Base-by-base conservation (phyloP, 2,797 vertebrate genomes). In the Hydrocynus forskahlii region DNA sequence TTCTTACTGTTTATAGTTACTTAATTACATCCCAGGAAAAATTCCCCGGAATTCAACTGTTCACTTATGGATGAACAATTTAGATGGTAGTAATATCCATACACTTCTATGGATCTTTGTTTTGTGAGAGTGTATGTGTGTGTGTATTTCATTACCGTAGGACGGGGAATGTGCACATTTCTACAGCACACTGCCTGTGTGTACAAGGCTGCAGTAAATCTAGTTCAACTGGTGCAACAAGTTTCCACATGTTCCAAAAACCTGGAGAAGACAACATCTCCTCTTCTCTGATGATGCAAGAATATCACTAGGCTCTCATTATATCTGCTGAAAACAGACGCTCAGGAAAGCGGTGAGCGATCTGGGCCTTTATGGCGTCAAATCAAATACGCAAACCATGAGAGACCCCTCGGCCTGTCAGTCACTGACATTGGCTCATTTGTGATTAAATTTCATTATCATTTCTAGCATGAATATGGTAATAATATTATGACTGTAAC, bases 171-270 rank as follows among this genome's bases (percentile, higher is more conserved):
- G 17, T 21, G 21, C 9, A 23, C 48, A 55, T 57, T 55, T 38
- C 40, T 35, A 10, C 17, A 2, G 70, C 59, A 68, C 63, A 67
- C 23, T 78, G 57, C 75, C 13, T 81, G 80, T 75, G 78, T 75
- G 25, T 25, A 64, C 72, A 81, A 54, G 64, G 85, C 78, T 84
- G 78, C 79, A 55, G 81, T 57, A 45, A 59, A 81, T 63, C 87
- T 17, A 57, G 87, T 85, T 67, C 25, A 82, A 84, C 88, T 40
- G 75, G 88, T 80, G 70, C 45, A 86, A 85, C 88, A 88, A 81
- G 88, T 86, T 88, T 81, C 59, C 76, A 83, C 83, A 86, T 35
- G 88, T 77, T 79, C 69, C 29, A 67, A 52, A 48, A 50, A 43
- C 29, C 75, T 72, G 62, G 1, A 62, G 70, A 6, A 14, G 76